Conservation (phyloP, 1,140 invertebrate genomes). For the Drosophila insularis region DNA sequence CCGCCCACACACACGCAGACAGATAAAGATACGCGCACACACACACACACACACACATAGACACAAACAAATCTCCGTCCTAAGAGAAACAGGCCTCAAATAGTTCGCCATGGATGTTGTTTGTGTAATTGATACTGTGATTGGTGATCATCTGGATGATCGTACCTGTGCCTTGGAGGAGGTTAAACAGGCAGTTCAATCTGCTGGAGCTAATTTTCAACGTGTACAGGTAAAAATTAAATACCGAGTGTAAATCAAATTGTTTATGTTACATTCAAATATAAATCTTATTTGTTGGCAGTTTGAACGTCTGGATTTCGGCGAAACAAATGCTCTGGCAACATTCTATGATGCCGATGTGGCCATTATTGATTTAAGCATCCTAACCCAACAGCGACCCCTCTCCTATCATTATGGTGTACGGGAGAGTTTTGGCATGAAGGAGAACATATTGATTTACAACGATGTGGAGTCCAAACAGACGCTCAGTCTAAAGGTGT, state of each 20-base stretch:
- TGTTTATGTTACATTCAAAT: conserved; percentile 46
- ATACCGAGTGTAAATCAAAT: conserved; percentile 5
- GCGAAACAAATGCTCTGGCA: conserved; percentile 92
- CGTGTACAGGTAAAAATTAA: conserved; percentile 88
- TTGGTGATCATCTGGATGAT: conserved; percentile 87
- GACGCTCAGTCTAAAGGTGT: conserved; percentile 92
- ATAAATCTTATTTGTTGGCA: conserved; percentile 72
- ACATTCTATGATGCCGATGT: conserved; percentile 99
- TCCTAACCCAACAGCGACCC: conserved; percentile 94
- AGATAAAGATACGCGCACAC: conserved; percentile 3
- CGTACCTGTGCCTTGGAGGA: conserved; percentile 92
- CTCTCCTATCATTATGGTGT: conserved; percentile 99
- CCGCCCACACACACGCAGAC: conserved; percentile 1
- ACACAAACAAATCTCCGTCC: conserved; percentile 4
- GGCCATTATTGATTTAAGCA: conserved; percentile 96
- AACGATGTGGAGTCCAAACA: conserved; percentile 95
- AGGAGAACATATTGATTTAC: conserved; percentile 97
- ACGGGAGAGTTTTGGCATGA: conserved; percentile 99
- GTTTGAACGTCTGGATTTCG: conserved; percentile 94
- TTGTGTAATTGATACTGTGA: conserved; percentile 93
- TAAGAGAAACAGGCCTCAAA: conserved; percentile 14
- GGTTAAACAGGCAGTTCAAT: conserved; percentile 90
- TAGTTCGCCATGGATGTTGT: conserved; percentile 92
- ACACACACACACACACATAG: conserved; percentile 1
- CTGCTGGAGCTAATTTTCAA: conserved; percentile 91